Evolutionary conservation across 2,797 vertebrate species (phyloP), one percentile per base, ranked within the genome.

Genomic region (Sebastes goodei): DNA sequence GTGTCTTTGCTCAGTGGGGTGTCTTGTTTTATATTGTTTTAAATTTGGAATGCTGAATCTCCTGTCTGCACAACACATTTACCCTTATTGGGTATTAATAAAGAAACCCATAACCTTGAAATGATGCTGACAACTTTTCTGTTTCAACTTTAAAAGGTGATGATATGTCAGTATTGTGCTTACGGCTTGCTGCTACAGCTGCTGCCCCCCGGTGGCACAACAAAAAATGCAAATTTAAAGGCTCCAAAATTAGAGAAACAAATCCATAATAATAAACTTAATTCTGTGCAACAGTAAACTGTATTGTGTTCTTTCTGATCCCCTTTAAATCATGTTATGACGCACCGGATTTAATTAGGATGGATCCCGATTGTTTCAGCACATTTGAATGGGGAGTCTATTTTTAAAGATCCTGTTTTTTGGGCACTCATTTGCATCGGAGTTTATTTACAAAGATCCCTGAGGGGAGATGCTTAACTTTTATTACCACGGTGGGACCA

Each of bases 401-500:
- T 38, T 30, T 35, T 9, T 25, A 20, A 29, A 61, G 23, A 56
- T 56, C 27, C 2, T 62, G 46, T 46, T 71, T 52, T 14, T 21
- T 55, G 4, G 29, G 10, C 15, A 5, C 23, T 71, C 17, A 10
- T n/a, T n/a, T 80, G 4, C 15, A 38, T 25, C 10, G 17, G n/a
- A 27, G 57, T 64, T 57, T 53, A 52, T 35, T 46, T 15, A 38
- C 27, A 75, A 52, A 9, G 29, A 6, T n/a, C 30, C 59, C 3
- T 3, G 12, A 3, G 6, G 35, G 30, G 59, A 62, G 74, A 64
- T 17, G 53, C 52, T 66, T 33, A 64, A 89, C 52, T 86, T 42
- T 77, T 65, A 55, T 30, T 64, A 86, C 73, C 90, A 52, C 86
- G 69, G 62, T 42, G 75, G 63, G 78, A 82, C 87, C 92, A 90